Evolutionary conservation across 2,888 invertebrate genomes (phyloP).

Genomic region (Tenthredo amoena): DNA sequence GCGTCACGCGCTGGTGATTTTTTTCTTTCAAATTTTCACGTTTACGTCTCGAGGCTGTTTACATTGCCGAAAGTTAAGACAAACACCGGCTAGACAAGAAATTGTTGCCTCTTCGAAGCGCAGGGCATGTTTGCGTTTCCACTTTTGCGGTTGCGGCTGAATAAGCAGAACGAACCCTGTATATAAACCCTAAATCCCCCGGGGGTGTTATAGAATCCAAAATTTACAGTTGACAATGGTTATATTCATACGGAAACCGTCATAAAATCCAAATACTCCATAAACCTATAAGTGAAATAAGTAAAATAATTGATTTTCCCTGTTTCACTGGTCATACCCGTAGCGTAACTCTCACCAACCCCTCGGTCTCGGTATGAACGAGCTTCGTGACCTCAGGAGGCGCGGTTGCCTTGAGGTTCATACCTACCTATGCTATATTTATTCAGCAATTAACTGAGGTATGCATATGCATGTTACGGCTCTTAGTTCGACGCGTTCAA

Average conservation of each 20-base stretch:
- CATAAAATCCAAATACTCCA: neutral
- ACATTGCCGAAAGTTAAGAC: slow-evolving; percentile 10
- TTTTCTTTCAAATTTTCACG: neutral
- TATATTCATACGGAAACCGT: neutral
- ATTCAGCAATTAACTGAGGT: slow-evolving; percentile 66
- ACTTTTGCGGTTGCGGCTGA: slow-evolving; percentile 28
- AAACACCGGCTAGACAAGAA: slow-evolving; percentile 37
- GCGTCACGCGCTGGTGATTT: neutral
- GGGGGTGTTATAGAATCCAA: neutral
- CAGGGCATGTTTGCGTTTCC: slow-evolving; percentile 5
- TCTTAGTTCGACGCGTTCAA: slow-evolving; percentile 37
- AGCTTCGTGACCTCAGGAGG: neutral
- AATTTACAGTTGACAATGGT: neutral
- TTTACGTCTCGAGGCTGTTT: neutral
- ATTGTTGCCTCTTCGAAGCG: slow-evolving; percentile 32
- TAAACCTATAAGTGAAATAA: neutral
- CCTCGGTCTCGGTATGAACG: neutral
- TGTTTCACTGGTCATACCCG: too few species aligned
- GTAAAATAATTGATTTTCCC: neutral
- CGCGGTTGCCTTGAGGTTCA: neutral
- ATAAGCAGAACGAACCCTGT: slow-evolving; percentile 21
- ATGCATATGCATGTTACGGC: slow-evolving; percentile 60
- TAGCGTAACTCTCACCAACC: neutral
- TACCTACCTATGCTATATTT: slow-evolving; percentile 58
- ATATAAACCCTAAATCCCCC: neutral